A percentile compares a stretch with the other conserved stretches of the same genome.
Evolutionary conservation across 64 coral and sea anemone genomes (phyloP).

Genomic region (Platygyra sinensis): DNA sequence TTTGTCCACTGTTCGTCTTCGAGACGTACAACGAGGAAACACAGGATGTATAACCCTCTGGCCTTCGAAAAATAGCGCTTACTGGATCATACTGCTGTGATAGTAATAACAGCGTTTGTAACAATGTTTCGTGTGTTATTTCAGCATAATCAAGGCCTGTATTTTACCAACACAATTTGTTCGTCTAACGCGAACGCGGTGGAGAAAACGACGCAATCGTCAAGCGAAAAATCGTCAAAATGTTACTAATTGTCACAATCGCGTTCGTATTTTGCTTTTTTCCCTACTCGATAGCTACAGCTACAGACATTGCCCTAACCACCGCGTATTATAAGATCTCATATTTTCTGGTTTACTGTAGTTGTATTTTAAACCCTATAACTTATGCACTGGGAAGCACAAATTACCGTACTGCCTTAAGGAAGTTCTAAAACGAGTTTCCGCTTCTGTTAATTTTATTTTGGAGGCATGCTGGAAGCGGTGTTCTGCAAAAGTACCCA

Average conservation of each 20-base stretch:
- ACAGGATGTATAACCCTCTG: constrained; percentile 28
- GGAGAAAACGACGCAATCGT: constrained; percentile 14
- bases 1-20: constrained; percentile 52
- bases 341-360: constrained; percentile 65
- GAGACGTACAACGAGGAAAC: background rate
- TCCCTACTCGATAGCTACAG: constrained; percentile 45
- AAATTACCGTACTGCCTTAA: constrained; percentile 53
- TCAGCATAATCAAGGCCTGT: constrained; percentile 72
- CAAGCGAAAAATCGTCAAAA: constrained; percentile 70
- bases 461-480: no score
- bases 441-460: background rate
- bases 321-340: constrained; percentile 30
- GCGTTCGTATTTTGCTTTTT: constrained; percentile 63
- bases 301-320: background rate
- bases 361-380: constrained; percentile 61
- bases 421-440: constrained; percentile 29
- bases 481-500: no score
- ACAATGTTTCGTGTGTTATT: constrained; percentile 60
- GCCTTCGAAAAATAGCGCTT: background rate
- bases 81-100: constrained; percentile 54
- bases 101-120: constrained; percentile 2
- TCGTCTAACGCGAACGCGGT: background rate
- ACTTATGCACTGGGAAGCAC: constrained; percentile 52
- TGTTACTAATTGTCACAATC: constrained; percentile 50
- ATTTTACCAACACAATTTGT: constrained; percentile 75